Percentiles rank a stretch among this genome's conserved stretches.
These are phyloP conservation scores for Heptranchias perlo DNA, from an alignment of 2,113 vertebrate genomes.

Conservation along the genomic window DNA sequence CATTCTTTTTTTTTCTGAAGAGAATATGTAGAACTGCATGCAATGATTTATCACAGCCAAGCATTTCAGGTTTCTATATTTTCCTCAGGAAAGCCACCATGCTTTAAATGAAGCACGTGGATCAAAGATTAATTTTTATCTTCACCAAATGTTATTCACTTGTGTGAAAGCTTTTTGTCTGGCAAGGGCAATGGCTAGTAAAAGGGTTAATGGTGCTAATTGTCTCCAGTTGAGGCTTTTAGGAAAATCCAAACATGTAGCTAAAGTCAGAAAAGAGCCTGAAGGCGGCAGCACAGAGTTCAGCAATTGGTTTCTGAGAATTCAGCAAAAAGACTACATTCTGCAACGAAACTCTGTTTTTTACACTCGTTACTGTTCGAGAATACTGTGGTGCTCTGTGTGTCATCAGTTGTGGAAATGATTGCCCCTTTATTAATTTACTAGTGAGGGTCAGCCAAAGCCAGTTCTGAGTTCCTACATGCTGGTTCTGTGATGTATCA, in stretches of 20 bases:
- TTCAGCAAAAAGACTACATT: not conserved
- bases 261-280: not conserved
- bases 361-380: no score
- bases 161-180: not conserved
- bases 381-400: not conserved
- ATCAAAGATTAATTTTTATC: not conserved
- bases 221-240: not conserved
- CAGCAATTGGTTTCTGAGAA: not conserved
- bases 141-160: not conserved
- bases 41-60: no score
- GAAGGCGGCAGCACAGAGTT: not conserved
- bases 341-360: not conserved
- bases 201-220: not conserved
- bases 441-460: not conserved
- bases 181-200: not conserved
- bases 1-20: no score
- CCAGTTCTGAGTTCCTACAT: not conserved
- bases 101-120: not conserved
- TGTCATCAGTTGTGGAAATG: not conserved
- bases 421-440: not conserved
- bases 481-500: not conserved
- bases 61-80: not conserved
- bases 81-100: not conserved
- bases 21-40: no score
- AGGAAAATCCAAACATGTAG: not conserved